Conservation (phyloP, 2,888 invertebrate genomes). For the Dasypogon diadema region DNA sequence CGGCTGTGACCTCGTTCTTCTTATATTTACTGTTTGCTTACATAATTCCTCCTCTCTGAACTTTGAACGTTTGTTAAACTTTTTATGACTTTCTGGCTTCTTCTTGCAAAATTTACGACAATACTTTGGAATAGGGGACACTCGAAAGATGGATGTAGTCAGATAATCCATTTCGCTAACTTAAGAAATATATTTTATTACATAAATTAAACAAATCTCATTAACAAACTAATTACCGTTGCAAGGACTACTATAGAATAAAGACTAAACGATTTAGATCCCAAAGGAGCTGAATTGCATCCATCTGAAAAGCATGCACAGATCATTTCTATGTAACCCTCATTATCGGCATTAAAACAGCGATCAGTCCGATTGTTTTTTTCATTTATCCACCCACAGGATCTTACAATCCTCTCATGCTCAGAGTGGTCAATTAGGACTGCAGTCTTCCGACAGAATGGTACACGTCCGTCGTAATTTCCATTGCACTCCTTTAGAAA, state of each 20-base stretch:
- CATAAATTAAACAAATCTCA: constrained; percentile 29
- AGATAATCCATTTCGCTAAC: background rate
- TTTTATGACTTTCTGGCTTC: background rate
- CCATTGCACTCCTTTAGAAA: constrained; percentile 69
- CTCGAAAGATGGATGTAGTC: no score
- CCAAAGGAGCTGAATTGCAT: constrained; percentile 70
- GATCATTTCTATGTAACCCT: constrained; percentile 74
- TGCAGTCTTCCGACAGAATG: constrained; percentile 79
- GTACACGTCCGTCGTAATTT: constrained; percentile 65
- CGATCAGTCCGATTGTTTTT: constrained; percentile 61
- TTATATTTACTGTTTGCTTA: background rate
- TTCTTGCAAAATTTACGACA: background rate
- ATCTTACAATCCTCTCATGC: constrained; percentile 70
- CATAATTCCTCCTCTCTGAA: background rate
- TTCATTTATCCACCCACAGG: constrained; percentile 74
- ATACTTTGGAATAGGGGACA: no score
- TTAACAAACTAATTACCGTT: constrained; percentile 12
- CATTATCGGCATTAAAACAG: constrained; percentile 75
- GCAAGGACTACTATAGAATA: background rate
- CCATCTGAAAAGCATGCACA: constrained; percentile 76
- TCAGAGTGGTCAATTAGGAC: constrained; percentile 72
- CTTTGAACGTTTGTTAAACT: background rate
- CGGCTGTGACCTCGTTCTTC: background rate
- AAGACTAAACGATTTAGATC: background rate
- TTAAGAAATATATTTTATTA: background rate